phyloP scores from a whole-genome alignment of 2,113 vertebrate genomes.

The Stomatorhinus ivindoensis region DNA sequence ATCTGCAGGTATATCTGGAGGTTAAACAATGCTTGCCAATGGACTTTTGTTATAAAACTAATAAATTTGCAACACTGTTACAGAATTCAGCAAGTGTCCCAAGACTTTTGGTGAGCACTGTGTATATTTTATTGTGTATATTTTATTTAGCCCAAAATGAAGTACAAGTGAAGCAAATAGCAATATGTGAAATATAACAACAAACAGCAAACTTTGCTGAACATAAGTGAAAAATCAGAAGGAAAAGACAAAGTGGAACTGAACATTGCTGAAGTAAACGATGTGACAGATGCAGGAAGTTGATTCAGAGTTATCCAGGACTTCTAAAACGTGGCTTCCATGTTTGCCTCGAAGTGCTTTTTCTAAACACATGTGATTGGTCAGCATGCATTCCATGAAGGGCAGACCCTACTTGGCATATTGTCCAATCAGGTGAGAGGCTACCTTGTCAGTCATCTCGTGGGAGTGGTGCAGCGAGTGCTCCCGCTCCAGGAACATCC shows the following conservation, averaged over 20 bases:
- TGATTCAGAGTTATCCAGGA: neutral
- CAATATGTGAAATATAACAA: neutral
- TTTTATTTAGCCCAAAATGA: neutral
- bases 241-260: neutral
- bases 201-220: neutral
- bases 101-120: neutral
- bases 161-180: neutral
- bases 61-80: neutral
- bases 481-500: slow-evolving; percentile 97
- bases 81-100: neutral
- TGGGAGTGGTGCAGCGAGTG: slow-evolving; percentile 97
- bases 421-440: neutral
- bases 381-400: neutral
- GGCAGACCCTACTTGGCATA: neutral
- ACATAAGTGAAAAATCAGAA: neutral
- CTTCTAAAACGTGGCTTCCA: neutral
- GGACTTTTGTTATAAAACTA: neutral
- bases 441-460: slow-evolving; percentile 73
- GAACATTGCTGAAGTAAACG: neutral
- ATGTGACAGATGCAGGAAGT: neutral
- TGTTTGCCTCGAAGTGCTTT: neutral
- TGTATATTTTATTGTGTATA: neutral
- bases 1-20: neutral
- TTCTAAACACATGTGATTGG: neutral
- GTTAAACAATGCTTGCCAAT: neutral